phyloP scores from a whole-genome alignment of 1,140 invertebrate genomes.

The Heliconius nattereri region DNA sequence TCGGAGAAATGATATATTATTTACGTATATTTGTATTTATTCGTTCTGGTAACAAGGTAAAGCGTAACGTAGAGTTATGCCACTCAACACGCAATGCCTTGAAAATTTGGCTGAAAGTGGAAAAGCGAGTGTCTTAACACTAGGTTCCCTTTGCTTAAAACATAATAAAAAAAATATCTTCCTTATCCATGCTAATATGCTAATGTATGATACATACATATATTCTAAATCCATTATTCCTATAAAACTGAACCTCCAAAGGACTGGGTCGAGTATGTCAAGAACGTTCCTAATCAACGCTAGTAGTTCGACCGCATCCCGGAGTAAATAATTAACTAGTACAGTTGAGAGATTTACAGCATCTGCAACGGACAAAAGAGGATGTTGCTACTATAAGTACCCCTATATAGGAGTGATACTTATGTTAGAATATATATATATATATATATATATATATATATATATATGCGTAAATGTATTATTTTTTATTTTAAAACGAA shows the following conservation, averaged over 20 bases:
- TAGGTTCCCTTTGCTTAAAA: neutral
- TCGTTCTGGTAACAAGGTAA: too few species aligned
- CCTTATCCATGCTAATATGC: neutral
- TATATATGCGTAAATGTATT: neutral
- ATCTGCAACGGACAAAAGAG: neutral
- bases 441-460: too few species aligned
- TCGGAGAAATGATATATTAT: too few species aligned
- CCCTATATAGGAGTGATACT: neutral
- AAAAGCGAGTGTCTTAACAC: too few species aligned
- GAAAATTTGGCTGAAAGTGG: too few species aligned
- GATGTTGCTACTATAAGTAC: neutral
- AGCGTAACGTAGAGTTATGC: too few species aligned
- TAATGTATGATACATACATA: neutral
- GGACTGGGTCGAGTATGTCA: neutral
- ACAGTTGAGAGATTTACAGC: slow-evolving; percentile 8
- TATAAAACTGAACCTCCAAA: neutral
- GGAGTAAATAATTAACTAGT: slow-evolving; percentile 7
- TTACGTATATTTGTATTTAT: too few species aligned
- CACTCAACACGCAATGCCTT: too few species aligned
- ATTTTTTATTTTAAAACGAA: too few species aligned
- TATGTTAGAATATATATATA: too few species aligned
- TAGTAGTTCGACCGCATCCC: slow-evolving; percentile 3
- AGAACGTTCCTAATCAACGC: slow-evolving; percentile 6
- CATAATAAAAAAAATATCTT: neutral
- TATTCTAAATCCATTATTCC: neutral